Percentiles rank a stretch among this genome's conserved stretches.
phyloP scores from a whole-genome alignment of 2,113 vertebrate species.

The Arvicanthis niloticus region DNA sequence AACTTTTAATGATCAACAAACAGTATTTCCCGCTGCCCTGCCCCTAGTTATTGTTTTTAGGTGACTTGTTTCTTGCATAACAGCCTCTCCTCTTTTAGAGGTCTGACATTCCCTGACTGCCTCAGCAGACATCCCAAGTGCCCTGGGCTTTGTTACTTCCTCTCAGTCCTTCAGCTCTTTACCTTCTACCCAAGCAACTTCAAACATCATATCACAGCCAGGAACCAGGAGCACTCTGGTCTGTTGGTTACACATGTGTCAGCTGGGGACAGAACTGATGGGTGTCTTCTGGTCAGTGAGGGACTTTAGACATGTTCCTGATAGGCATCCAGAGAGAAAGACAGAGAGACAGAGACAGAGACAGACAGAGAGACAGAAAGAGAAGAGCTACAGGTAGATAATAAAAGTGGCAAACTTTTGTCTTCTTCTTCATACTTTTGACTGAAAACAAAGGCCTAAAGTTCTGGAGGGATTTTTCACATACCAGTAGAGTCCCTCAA shows the following conservation, averaged over 20 bases:
- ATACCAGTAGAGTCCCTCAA: not conserved
- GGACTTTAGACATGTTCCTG: not conserved
- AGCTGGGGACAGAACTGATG: rapidly evolving
- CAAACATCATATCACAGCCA: not conserved
- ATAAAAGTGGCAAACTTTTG: not conserved
- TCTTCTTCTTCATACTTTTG: not conserved
- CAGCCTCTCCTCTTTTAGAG: not conserved
- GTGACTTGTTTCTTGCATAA: not conserved
- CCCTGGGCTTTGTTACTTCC: too few relatives aligned
- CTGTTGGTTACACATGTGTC: rapidly evolving
- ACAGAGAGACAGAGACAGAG: too few relatives aligned
- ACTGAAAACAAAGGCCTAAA: not conserved
- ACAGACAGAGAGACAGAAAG: too few relatives aligned
- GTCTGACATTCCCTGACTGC: not conserved
- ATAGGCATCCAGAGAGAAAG: not conserved
- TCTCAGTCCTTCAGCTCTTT: not conserved
- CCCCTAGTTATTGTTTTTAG: not conserved
- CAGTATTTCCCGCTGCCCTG: not conserved
- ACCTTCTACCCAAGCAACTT: not conserved
- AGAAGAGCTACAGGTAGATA: not conserved
- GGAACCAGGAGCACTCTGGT: not conserved
- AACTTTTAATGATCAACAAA: constrained; percentile 55
- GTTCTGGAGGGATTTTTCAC: not conserved
- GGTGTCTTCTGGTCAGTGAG: not conserved
- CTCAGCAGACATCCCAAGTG: not conserved